Evolutionary conservation across 1,140 invertebrate genomes (phyloP).

Genomic region (Zaprionus capensis): DNA sequence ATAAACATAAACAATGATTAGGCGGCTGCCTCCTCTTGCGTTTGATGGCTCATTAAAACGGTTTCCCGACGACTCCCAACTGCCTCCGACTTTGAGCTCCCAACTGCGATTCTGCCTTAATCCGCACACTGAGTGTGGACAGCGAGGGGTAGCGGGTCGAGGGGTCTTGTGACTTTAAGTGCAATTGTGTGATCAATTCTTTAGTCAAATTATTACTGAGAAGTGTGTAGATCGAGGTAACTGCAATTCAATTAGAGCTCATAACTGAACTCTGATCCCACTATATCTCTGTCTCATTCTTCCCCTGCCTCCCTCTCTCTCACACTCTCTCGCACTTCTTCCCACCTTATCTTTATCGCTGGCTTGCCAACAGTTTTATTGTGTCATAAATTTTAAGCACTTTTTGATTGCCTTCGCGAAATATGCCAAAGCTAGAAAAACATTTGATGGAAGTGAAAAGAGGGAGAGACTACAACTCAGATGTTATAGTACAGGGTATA

Average conservation of each 20-base stretch:
- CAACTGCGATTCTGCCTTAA: neutral
- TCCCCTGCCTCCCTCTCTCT: neutral
- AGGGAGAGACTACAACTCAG: neutral
- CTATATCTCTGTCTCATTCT: neutral
- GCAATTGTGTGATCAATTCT: slow-evolving; percentile 14
- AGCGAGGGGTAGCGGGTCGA: neutral
- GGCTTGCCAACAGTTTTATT: slow-evolving; percentile 2
- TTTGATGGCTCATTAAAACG: slow-evolving; percentile 69
- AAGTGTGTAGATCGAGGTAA: slow-evolving; percentile 1
- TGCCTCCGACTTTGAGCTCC: slow-evolving; percentile 23
- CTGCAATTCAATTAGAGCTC: slow-evolving; percentile 17
- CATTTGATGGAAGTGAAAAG: neutral
- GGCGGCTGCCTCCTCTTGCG: slow-evolving; percentile 33
- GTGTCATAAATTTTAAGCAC: neutral
- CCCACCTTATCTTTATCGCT: neutral
- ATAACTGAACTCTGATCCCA: slow-evolving; percentile 11
- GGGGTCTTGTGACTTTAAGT: neutral
- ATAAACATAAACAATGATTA: slow-evolving; percentile 60
- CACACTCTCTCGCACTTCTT: neutral
- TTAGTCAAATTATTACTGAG: slow-evolving; percentile 16
- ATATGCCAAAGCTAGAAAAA: neutral
- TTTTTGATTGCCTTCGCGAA: neutral
- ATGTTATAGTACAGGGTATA: slow-evolving; percentile 1
- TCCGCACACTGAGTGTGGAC: neutral
- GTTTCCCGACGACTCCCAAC: slow-evolving; percentile 53